These are phyloP conservation scores for Ailurus styani DNA, from an alignment of 2,113 vertebrate species.

Conservation along the genomic window DNA sequence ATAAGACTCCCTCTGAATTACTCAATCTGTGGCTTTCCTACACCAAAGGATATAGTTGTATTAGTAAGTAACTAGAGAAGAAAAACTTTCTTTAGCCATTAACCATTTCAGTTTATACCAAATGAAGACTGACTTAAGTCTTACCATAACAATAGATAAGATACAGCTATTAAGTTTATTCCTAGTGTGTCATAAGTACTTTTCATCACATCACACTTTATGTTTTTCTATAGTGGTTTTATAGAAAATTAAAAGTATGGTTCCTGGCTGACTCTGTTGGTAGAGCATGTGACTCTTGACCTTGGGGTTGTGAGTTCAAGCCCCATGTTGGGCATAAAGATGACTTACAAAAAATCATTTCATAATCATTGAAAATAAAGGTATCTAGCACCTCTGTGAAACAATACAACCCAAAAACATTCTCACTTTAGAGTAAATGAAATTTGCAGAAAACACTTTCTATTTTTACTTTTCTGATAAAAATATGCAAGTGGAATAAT, in stretches of 20 bases:
- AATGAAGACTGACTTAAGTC: not conserved
- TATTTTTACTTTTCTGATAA: not conserved
- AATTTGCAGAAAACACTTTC: conserved; percentile 22
- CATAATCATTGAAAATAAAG: conserved; percentile 28
- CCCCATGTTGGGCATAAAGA: not conserved
- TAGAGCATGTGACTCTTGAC: not conserved
- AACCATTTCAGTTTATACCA: not conserved
- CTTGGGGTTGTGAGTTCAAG: not conserved
- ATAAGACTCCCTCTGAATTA: conserved; percentile 1
- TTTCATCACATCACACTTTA: not conserved
- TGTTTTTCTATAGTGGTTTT: not conserved
- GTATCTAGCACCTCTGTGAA: not conserved
- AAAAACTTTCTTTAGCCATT: not conserved
- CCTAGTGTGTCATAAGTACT: not conserved
- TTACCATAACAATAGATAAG: not conserved
- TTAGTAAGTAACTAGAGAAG: not conserved
- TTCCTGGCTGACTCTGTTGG: not conserved
- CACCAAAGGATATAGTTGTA: not conserved
- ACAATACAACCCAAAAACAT: not conserved
- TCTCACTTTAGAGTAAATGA: conserved; percentile 32
- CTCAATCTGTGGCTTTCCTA: not conserved
- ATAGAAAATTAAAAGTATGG: conserved; percentile 14
- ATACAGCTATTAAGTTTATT: not conserved
- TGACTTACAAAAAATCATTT: not conserved
- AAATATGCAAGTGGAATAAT: not conserved